Conservation (phyloP, 2,797 vertebrate species). For the Chromobotia macracanthus region DNA sequence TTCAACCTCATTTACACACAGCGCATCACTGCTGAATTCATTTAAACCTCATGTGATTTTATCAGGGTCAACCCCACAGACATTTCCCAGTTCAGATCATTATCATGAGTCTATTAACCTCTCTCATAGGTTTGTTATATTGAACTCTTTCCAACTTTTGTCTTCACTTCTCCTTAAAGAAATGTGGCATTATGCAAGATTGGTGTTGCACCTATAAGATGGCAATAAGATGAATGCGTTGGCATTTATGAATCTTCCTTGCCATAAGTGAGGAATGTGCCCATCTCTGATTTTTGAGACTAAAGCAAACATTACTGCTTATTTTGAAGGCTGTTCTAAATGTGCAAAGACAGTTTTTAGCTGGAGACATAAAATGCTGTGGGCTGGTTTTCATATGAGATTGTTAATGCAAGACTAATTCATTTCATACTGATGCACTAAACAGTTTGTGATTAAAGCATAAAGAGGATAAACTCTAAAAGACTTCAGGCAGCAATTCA, state of each 20-base stretch:
- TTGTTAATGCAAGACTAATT: not conserved
- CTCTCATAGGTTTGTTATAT: not conserved
- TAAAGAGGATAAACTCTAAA: no score
- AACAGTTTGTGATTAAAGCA: no score
- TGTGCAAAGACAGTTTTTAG: not conserved
- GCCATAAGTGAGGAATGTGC: not conserved
- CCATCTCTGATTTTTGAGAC: not conserved
- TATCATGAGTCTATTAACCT: not conserved
- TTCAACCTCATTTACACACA: no score
- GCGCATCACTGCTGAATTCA: no score
- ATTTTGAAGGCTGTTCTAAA: not conserved
- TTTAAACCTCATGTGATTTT: no score
- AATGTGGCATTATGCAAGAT: not conserved
- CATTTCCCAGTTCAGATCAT: not conserved
- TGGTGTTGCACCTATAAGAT: no score
- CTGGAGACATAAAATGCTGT: not conserved
- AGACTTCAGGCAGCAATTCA: no score
- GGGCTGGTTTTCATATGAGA: not conserved
- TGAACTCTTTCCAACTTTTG: not conserved
- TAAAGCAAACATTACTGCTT: not conserved
- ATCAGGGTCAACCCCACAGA: no score
- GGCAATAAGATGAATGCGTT: not conserved
- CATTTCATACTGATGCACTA: not conserved
- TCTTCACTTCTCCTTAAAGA: not conserved
- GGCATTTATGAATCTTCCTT: constrained; percentile 13